phyloP scores from a whole-genome alignment of 2,888 invertebrate species.

The Disparrhopalites patrizii region DNA sequence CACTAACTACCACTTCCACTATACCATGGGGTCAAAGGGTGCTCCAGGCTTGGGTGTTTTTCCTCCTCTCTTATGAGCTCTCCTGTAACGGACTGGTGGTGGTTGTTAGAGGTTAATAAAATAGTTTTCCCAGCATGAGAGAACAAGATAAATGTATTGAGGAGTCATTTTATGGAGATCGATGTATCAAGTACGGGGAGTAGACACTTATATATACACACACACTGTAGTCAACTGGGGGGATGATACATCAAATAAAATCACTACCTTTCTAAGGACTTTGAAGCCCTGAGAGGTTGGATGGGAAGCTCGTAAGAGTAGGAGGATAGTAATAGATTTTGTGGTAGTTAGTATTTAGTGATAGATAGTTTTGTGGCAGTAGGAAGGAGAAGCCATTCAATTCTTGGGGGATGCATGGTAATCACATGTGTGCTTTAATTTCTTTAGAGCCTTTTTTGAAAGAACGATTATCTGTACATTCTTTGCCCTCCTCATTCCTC shows the following conservation, averaged over 20 bases:
- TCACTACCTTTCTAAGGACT: not conserved
- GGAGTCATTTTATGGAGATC: not conserved
- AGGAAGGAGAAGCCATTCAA: no score
- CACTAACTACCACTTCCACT: no score
- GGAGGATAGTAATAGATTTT: not conserved
- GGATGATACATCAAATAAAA: constrained; percentile 8
- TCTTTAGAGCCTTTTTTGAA: no score
- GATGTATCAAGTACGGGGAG: not conserved
- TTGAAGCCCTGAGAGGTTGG: no score
- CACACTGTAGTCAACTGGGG: no score
- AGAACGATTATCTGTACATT: no score
- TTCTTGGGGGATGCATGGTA: no score
- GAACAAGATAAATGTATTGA: not conserved
- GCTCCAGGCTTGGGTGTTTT: constrained; percentile 20
- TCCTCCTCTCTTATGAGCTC: not conserved
- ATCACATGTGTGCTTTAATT: no score
- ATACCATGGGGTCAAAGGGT: constrained; percentile 24
- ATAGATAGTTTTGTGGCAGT: no score
- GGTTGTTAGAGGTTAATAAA: not conserved
- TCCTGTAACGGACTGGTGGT: not conserved
- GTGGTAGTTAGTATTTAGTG: not conserved
- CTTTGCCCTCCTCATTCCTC: no score
- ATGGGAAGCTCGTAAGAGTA: no score
- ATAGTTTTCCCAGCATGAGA: constrained; percentile 4
- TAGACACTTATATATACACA: no score